Evolutionary conservation across 2,113 vertebrate species (phyloP).

Genomic region (Carassius carassius): DNA sequence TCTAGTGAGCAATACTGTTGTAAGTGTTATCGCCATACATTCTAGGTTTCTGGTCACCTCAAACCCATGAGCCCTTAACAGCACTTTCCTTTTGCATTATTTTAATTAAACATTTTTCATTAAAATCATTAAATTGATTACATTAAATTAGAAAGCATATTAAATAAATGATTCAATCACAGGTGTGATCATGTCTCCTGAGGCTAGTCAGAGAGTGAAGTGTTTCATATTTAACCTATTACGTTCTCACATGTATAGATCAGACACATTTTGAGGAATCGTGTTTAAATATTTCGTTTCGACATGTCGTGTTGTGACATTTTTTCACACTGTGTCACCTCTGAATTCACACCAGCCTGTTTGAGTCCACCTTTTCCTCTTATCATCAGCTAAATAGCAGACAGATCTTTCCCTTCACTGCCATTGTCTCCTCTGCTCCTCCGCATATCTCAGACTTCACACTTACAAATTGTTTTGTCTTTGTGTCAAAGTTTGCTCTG

Average conservation of each 20-base stretch:
- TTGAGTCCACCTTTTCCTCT: background rate
- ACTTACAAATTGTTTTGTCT: background rate
- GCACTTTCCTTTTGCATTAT: background rate
- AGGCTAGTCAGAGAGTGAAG: background rate
- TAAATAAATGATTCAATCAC: background rate
- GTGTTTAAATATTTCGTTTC: background rate
- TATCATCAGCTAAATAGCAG: background rate
- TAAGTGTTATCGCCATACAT: background rate
- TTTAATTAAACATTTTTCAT: background rate
- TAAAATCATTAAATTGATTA: background rate
- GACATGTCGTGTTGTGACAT: background rate
- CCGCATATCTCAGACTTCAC: background rate
- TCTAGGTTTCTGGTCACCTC: background rate
- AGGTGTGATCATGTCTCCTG: background rate
- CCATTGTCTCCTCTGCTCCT: background rate
- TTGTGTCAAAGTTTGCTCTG: background rate
- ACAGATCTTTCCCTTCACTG: background rate
- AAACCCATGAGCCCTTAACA: background rate
- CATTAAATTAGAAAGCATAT: background rate
- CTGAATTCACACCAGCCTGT: background rate
- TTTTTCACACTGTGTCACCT: constrained; percentile 11
- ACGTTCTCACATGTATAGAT: background rate
- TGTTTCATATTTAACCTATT: background rate
- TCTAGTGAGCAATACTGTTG: constrained; percentile 10
- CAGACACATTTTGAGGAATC: background rate